Evolutionary conservation across 2,888 invertebrate species (phyloP).

Genomic region (Temnothorax unifasciatus): DNA sequence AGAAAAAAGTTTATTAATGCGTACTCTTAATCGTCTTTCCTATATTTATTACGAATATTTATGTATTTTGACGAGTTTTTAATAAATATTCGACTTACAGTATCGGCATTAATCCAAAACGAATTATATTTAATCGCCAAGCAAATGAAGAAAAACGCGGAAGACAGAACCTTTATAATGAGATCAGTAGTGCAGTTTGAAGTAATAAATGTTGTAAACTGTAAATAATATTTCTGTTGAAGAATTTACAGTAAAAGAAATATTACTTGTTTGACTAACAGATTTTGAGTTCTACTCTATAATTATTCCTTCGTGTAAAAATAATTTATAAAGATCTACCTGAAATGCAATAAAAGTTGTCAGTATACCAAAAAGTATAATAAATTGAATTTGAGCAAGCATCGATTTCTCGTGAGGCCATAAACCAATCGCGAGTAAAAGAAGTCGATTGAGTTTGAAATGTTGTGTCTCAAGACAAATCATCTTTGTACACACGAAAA

Average conservation of each 20-base stretch:
- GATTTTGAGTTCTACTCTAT: background rate
- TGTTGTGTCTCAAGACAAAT: background rate
- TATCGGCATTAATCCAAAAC: background rate
- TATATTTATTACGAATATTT: background rate
- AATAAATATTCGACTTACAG: slow-evolving; percentile 6
- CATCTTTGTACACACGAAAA: background rate
- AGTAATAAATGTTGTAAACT: slow-evolving; percentile 16
- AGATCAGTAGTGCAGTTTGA: background rate
- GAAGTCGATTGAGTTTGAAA: background rate
- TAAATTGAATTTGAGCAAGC: background rate
- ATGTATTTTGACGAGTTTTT: background rate
- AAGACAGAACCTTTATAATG: background rate
- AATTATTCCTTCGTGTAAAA: too few species aligned
- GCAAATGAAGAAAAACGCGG: background rate
- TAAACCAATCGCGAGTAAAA: slow-evolving; percentile 18
- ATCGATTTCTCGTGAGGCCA: slow-evolving; percentile 14
- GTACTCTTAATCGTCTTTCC: too few species aligned
- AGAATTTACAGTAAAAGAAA: background rate
- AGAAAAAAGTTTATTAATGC: too few species aligned
- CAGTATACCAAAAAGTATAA: background rate
- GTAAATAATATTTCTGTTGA: background rate
- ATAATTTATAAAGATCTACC: background rate
- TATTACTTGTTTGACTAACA: background rate
- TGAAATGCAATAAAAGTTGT: slow-evolving; percentile 23
- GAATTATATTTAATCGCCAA: slow-evolving; percentile 1